phyloP scores from a whole-genome alignment of 2,797 vertebrate species.

The Crypturellus tataupa region DNA sequence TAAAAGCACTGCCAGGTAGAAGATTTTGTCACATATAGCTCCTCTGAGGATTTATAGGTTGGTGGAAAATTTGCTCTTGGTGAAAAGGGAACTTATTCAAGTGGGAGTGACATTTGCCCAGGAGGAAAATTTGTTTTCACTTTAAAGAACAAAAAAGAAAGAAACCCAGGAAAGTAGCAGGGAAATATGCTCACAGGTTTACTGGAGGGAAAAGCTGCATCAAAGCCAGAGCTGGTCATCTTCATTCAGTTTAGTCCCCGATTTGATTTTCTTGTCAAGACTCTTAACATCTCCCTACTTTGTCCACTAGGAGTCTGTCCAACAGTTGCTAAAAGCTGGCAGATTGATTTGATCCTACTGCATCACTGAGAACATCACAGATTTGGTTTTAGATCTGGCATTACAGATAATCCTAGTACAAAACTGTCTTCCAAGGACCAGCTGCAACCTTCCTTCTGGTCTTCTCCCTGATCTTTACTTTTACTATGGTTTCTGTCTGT shows the following conservation, averaged over 20 bases:
- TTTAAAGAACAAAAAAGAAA: background rate
- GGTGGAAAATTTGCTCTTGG: background rate
- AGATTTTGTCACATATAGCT: constrained; percentile 12
- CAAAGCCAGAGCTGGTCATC: background rate
- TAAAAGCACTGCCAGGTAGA: background rate
- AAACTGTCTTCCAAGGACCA: background rate
- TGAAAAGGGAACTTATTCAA: background rate
- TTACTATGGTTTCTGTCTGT: background rate
- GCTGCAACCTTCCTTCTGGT: background rate
- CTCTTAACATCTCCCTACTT: background rate
- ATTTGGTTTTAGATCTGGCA: background rate
- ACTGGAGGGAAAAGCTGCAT: background rate
- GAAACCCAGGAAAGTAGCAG: background rate
- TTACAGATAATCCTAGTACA: background rate
- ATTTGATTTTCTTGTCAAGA: background rate
- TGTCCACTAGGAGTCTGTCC: background rate
- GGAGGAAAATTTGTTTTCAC: constrained; percentile 20
- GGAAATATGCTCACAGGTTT: background rate
- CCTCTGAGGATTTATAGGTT: constrained; percentile 5
- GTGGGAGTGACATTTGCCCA: background rate
- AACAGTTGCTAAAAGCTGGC: background rate
- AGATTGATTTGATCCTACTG: background rate
- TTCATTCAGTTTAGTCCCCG: background rate
- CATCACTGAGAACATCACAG: background rate
- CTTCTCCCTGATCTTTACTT: background rate